A percentile compares a stretch with the other conserved stretches of the same genome.
Conservation (phyloP, 1,140 invertebrate genomes). For the Sarcophaga peregrina region DNA sequence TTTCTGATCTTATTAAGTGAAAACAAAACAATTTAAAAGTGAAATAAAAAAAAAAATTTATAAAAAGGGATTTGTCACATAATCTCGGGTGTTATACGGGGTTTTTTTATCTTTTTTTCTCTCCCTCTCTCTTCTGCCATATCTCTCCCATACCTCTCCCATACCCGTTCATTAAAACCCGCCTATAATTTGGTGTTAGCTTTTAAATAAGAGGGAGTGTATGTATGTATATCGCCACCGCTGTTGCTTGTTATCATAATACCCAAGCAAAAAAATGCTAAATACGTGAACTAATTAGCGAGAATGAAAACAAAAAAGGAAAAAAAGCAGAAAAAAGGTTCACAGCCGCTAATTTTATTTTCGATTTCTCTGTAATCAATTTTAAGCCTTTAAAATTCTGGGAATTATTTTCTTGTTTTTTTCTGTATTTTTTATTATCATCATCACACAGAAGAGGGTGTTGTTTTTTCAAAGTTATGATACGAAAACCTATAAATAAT, state of each 20-base stretch:
- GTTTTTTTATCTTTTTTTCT: not conserved
- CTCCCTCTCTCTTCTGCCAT: not conserved
- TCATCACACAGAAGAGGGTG: not conserved
- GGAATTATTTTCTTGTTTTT: no score
- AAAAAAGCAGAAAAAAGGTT: no score
- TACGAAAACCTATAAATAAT: constrained; percentile 2
- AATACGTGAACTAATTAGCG: constrained; percentile 9
- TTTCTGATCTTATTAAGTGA: constrained; percentile 4
- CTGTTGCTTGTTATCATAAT: no score
- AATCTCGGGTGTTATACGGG: not conserved
- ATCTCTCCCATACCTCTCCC: not conserved
- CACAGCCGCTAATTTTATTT: no score
- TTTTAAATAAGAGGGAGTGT: not conserved
- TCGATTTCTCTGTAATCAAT: no score
- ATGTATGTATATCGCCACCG: not conserved
- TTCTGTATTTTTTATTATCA: no score
- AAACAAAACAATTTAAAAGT: not conserved
- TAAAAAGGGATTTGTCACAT: constrained; percentile 5
- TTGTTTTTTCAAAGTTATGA: not conserved
- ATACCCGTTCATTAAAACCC: not conserved
- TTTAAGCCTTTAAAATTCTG: no score
- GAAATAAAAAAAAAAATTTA: not conserved
- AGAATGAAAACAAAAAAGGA: no score
- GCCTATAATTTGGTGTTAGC: not conserved
- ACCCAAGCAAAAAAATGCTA: not conserved